Evolutionary conservation across 1,140 invertebrate species (phyloP).

Genomic region (Alviniconcha marisindica): DNA sequence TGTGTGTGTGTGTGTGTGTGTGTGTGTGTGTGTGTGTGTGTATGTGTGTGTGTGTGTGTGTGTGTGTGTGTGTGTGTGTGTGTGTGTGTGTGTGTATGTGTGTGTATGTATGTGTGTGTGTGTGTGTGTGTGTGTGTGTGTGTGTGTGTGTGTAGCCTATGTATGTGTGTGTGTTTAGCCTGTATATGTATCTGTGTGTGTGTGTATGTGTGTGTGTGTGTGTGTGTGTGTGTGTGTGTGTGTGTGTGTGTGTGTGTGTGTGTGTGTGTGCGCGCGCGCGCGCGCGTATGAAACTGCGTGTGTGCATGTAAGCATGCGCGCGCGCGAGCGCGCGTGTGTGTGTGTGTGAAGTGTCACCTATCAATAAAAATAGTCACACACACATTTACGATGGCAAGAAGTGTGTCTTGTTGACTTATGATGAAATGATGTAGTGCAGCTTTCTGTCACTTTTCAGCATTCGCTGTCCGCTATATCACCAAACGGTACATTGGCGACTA

Average conservation of each 20-base stretch:
- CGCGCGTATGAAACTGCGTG: neutral
- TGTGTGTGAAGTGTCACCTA: neutral
- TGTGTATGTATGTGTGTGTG: neutral
- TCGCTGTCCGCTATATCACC: slow-evolving; percentile 66
- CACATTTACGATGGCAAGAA: too few species aligned
- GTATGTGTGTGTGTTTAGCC: slow-evolving; percentile 19
- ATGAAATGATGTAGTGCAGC: too few species aligned
- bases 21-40: neutral
- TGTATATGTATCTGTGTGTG: too few species aligned
- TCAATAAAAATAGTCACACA: too few species aligned
- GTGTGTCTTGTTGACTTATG: too few species aligned
- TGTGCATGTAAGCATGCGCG: neutral
- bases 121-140: neutral
- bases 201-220: neutral
- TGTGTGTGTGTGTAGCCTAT: neutral
- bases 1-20: neutral
- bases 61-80: neutral
- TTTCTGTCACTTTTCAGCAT: slow-evolving; percentile 63
- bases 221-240: slow-evolving; percentile 25
- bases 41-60: slow-evolving; percentile 4
- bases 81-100: neutral
- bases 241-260: slow-evolving; percentile 22
- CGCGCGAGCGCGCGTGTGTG: neutral
- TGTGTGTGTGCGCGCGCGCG: slow-evolving; percentile 13
- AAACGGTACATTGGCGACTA: slow-evolving; percentile 67